Conservation (phyloP, 2,888 invertebrate genomes). For the Cephus runcator region DNA sequence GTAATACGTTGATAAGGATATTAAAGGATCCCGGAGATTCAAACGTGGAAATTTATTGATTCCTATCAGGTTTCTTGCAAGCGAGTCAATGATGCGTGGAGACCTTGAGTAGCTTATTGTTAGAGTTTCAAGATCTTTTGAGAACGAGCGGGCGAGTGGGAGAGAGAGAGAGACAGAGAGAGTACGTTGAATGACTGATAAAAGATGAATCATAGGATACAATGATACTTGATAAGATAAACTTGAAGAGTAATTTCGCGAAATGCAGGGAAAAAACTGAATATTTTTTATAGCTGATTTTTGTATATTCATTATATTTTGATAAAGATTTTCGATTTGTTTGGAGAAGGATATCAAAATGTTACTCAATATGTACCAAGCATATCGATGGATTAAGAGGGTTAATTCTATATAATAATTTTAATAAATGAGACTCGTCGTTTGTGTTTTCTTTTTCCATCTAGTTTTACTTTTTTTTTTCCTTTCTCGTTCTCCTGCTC, state of each 20-base stretch:
- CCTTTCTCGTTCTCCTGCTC: slow-evolving; percentile 27
- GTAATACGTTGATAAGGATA: neutral
- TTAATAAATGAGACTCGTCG: neutral
- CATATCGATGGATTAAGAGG: neutral
- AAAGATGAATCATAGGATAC: neutral
- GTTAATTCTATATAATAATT: neutral
- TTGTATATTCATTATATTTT: neutral
- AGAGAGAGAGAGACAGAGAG: slow-evolving; percentile 22
- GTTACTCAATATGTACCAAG: neutral
- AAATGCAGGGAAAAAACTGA: neutral
- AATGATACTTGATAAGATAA: neutral
- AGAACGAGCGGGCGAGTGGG: slow-evolving; percentile 9
- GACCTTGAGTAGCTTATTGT: neutral
- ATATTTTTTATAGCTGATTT: neutral
- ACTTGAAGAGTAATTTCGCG: neutral
- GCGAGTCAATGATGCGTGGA: neutral
- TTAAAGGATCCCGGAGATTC: neutral
- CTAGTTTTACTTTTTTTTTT: slow-evolving; percentile 19
- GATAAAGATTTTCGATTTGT: too few relatives aligned
- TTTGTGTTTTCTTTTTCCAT: slow-evolving; percentile 13
- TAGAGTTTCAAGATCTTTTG: neutral
- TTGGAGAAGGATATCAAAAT: too few relatives aligned
- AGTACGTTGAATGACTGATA: neutral
- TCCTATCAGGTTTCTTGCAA: neutral
- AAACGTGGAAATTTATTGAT: neutral